Base-by-base conservation (phyloP, 2,113 vertebrate species). In the Callipepla squamata region DNA sequence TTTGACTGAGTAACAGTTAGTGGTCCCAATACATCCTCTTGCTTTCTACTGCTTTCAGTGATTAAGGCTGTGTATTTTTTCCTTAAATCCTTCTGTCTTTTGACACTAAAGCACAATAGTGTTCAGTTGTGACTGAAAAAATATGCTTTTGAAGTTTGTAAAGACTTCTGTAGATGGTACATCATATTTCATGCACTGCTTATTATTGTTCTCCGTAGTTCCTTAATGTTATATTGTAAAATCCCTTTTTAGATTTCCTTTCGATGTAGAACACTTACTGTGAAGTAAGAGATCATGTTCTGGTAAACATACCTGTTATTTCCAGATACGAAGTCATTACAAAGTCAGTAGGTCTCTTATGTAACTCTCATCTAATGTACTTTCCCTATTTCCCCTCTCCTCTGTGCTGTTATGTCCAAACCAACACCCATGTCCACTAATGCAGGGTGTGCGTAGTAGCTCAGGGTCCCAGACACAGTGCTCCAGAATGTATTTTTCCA, bases 401-500 rank as follows among this genome's bases (percentile, higher is more conserved):
- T 44, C 40, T 12, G 32, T 12, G 23, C 74, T 62, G 62, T 59
- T 67, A 7, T 12, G 5, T 22, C 45, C 18, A 28, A 82, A 91
- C 63, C 94, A 92, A 93, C 91, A 89, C 91, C 94, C 89, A 7
- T 4, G 62, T 42, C 79, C 87, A 23, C 87, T 70, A 6, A 55
- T 18, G 75, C 85, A 95, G 93, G 91, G 91, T 87, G 87, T 95
- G 91, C 47, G 0, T 73, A 47, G 94, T 77, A 93, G 85, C 81
- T 96, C 6, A 0, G 87, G 91, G 85, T 96, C 96, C 91, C 94
- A 96, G 95, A 85, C 90, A 55, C 80, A 0, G 7, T 85, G 69
- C 95, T 97, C 53, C 85, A 91, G 58, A 72, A 91, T 72, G 53
- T 89, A 11, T 95, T 97, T 97, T 96, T 97, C 96, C 96, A 97